A percentile compares a stretch with the other conserved stretches of the same genome.
Evolutionary conservation across 2,888 invertebrate genomes (phyloP).

Genomic region (Zaprionus lineosus): DNA sequence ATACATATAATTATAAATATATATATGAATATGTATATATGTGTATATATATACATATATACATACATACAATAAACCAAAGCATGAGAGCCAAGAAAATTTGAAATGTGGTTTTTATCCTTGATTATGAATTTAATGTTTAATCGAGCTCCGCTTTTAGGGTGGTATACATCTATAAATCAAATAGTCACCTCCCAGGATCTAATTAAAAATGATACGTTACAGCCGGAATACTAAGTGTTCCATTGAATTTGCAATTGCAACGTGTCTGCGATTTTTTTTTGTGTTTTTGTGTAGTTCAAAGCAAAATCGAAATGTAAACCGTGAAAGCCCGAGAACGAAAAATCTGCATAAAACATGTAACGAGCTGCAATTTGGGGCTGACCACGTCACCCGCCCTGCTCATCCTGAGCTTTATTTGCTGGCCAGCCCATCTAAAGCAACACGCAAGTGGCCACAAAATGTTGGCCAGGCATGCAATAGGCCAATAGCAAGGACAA

Average conservation of each 20-base stretch:
- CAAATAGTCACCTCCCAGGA: slow-evolving; percentile 48
- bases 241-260: slow-evolving; percentile 40
- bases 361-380: slow-evolving; percentile 44
- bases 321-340: slow-evolving; percentile 34
- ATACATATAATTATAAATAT: too few relatives aligned
- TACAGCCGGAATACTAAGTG: slow-evolving; percentile 19
- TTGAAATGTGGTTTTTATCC: too few relatives aligned
- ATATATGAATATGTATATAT: too few relatives aligned
- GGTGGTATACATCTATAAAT: slow-evolving; percentile 38
- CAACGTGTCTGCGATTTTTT: slow-evolving; percentile 32
- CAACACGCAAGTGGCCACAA: slow-evolving; percentile 64
- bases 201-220: slow-evolving; percentile 53
- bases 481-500: slow-evolving; percentile 20
- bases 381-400: not conserved
- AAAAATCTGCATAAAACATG: slow-evolving; percentile 67
- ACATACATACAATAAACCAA: slow-evolving; percentile 54
- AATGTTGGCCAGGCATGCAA: slow-evolving; percentile 65
- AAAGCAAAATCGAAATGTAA: slow-evolving; percentile 51
- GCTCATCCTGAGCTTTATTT: slow-evolving; percentile 1
- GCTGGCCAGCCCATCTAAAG: slow-evolving; percentile 30
- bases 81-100: slow-evolving; percentile 43
- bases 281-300: too few relatives aligned
- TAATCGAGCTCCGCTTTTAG: too few relatives aligned
- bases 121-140: too few relatives aligned
- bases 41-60: slow-evolving; percentile 31